These are phyloP conservation scores for Pseudoatta argentina DNA, from an alignment of 1,140 invertebrate genomes.

Conservation along the genomic window DNA sequence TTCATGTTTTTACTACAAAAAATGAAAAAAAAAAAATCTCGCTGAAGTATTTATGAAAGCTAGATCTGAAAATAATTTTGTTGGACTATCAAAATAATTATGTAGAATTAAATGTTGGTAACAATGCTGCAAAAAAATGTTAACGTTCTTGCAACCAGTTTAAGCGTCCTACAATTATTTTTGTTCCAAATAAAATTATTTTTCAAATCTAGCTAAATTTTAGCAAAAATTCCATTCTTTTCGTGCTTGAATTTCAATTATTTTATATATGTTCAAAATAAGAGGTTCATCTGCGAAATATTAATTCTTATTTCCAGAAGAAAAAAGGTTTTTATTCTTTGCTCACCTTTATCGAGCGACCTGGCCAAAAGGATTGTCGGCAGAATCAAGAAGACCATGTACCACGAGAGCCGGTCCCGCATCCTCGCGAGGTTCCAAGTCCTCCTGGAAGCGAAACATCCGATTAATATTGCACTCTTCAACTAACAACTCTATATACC, in stretches of 20 bases:
- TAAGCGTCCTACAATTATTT: no score
- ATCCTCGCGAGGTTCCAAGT: conserved; percentile 81
- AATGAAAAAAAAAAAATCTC: no score
- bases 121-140: no score
- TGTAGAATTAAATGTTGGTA: no score
- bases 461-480: conserved; percentile 15
- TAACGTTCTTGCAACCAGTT: no score
- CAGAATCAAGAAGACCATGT: conserved; percentile 86
- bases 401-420: conserved; percentile 86
- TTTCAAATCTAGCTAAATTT: no score
- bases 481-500: conserved; percentile 31
- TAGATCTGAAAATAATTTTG: no score
- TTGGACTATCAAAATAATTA: no score
- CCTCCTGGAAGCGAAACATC: conserved; percentile 74
- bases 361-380: conserved; percentile 85
- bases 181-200: no score
- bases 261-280: neutral
- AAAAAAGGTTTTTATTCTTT: conserved; percentile 13
- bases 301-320: neutral
- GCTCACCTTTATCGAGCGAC: conserved; percentile 85
- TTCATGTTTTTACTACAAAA: neutral
- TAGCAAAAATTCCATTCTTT: no score
- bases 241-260: neutral
- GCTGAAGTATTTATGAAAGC: no score
- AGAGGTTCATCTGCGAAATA: neutral